These are phyloP conservation scores for Megalonaias nervosa DNA, from an alignment of 1,140 invertebrate species.

Conservation along the genomic window DNA sequence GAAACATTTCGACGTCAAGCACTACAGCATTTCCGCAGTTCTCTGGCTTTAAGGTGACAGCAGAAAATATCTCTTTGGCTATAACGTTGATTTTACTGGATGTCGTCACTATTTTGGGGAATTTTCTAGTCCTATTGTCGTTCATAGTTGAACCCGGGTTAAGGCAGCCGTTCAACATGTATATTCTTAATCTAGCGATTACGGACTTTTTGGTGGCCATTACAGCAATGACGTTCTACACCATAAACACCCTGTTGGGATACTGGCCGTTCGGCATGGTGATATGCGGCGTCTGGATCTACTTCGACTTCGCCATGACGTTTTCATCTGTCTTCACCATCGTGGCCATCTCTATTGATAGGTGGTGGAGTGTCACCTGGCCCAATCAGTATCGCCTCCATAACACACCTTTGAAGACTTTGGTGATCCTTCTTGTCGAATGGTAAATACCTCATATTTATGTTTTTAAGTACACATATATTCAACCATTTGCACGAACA, in stretches of 20 bases:
- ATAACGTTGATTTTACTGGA: slow-evolving; percentile 15
- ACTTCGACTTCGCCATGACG: slow-evolving; percentile 71
- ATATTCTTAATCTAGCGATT: slow-evolving; percentile 29
- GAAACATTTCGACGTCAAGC: too few species aligned
- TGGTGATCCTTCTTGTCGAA: slow-evolving; percentile 52
- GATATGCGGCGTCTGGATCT: slow-evolving; percentile 41
- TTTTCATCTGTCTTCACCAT: slow-evolving; percentile 70
- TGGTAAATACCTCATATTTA: slow-evolving; percentile 51
- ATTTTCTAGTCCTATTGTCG: slow-evolving; percentile 19
- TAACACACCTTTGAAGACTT: slow-evolving; percentile 61
- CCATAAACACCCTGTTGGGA: slow-evolving; percentile 23
- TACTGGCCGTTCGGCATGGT: slow-evolving; percentile 29
- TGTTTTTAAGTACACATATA: neutral
- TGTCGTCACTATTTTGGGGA: slow-evolving; percentile 23
- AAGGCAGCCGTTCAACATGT: slow-evolving; percentile 28
- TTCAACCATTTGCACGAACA: neutral
- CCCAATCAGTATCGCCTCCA: slow-evolving; percentile 63
- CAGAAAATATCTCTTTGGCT: slow-evolving; percentile 9
- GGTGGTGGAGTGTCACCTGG: slow-evolving; percentile 70
- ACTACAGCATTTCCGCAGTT: too few species aligned
- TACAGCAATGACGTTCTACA: slow-evolving; percentile 33
- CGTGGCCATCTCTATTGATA: slow-evolving; percentile 69
- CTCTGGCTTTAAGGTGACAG: slow-evolving; percentile 9
- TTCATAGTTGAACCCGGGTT: slow-evolving; percentile 18
- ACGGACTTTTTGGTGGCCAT: slow-evolving; percentile 28